Base-by-base conservation (phyloP, 2,797 vertebrate genomes). In the Cryptoprocta ferox region DNA sequence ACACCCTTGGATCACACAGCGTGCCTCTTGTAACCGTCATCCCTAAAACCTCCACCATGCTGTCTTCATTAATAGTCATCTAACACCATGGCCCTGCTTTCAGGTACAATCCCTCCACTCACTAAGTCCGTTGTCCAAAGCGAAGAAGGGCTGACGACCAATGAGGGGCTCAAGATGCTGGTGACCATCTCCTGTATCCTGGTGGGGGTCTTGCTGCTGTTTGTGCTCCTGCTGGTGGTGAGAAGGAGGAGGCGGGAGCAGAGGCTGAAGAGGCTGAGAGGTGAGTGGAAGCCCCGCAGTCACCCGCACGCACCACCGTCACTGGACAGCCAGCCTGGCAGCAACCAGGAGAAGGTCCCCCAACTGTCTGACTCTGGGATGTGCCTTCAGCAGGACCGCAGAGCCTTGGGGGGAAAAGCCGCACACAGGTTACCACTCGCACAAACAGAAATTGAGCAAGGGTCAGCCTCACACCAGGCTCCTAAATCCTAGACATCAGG, bases 51-150 rank as follows among this genome's bases (percentile, higher is more conserved):
- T 79, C 97, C 80, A 2, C 71, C 87, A 79, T 89, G 95, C 96
- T 86, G 59, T 97, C 98, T 93, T 96, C 84, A 2, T 95, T 96
- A 96, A 92, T 50, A 96, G 94, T 90, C 96, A 94, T 95, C 98
- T 99, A 98, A 99, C 95, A 90, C 79, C 97, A 81, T 90, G 97
- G 15, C 92, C 95, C 98, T 98, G 93, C 98, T 99, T 98, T 32
- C 98, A 99, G 99, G 99, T 98, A 99, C 99, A 85, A 99, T 99
- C 98, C 99, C 99, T 93, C 99, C 99, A 48, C 99, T 99, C 98
- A 99, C 99, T 97, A 99, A 99, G 95, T 99, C 99, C 2, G 99
- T 99, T 88, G 99, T 99, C 95, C 99, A 99, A 95, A 99, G 99
- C 53, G 99, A 99, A 81, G 99, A 99, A 98, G 99, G 99, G 97